phyloP scores from a whole-genome alignment of 2,888 invertebrate genomes.

The Stratiomys singularior region DNA sequence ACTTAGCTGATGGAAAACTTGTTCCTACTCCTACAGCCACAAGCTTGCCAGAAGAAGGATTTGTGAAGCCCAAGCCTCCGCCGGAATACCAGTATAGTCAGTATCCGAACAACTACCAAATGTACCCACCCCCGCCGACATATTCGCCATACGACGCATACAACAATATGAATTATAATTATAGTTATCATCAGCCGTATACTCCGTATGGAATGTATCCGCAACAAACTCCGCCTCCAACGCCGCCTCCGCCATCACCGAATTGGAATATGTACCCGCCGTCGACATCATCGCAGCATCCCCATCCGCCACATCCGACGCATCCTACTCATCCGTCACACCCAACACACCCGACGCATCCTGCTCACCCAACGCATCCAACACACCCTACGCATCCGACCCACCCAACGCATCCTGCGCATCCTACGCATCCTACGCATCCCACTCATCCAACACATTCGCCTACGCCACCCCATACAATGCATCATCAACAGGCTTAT shows the following conservation, averaged over 20 bases:
- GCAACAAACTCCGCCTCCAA: constrained; percentile 65
- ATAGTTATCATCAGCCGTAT: constrained; percentile 65
- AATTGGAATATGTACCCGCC: constrained; percentile 73
- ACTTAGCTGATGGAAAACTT: constrained; percentile 65
- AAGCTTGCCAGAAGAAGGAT: constrained; percentile 61
- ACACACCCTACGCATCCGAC: constrained; percentile 54
- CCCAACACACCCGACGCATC: constrained; percentile 53
- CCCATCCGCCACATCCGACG: constrained; percentile 53
- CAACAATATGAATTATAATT: constrained; percentile 66
- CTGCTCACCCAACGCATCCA: constrained; percentile 54
- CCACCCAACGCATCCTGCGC: constrained; percentile 49
- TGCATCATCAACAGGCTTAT: constrained; percentile 55
- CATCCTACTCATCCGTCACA: constrained; percentile 53
- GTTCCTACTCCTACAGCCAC: constrained; percentile 56
- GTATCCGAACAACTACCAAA: constrained; percentile 65
- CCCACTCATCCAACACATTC: constrained; percentile 53
- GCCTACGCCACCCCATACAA: constrained; percentile 52
- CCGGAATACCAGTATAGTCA: constrained; percentile 65
- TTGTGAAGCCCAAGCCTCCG: constrained; percentile 65
- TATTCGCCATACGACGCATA: constrained; percentile 65
- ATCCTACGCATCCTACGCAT: constrained; percentile 53
- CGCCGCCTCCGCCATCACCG: constrained; percentile 67
- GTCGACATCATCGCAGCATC: constrained; percentile 59
- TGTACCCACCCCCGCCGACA: constrained; percentile 64
- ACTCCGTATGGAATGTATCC: constrained; percentile 65